Evolutionary conservation across 2,113 vertebrate genomes (phyloP), one percentile per base, ranked within the genome.

Genomic region (Dinomys branickii): DNA sequence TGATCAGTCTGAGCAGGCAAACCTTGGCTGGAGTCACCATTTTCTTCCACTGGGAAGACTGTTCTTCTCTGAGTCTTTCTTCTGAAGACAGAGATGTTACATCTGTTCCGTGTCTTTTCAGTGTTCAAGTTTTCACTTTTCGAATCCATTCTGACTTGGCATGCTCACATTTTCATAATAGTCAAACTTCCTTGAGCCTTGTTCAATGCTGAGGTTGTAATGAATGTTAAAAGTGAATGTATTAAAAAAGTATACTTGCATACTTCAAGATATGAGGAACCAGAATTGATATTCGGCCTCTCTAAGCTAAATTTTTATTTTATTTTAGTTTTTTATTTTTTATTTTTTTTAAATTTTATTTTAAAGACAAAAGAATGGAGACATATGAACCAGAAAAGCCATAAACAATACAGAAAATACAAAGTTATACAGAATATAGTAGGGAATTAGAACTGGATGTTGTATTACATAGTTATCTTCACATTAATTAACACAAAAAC

Each of bases 221-320:
- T 92, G 78, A 95, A 93, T 73, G 24, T 73, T 94, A 54, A 92
- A 94, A 90, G 81, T 69, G 54, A 92, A 95, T 71, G 77, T 83
- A 81, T 38, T 38, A 47, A 58, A 69, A 82, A 81, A 65, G 35
- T 90, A 54, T 50, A 65, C 67, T 80, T 13, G 16, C 71, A 61
- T 38, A 84, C 38, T 96, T 91, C 30, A 93, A 95, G 85, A 85
- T 73, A 85, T 58, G 20, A 96, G 75, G 33, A 90, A 61, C 17
- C n/a, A 81, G 22, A 88, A 92, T 19, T 90, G 69, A 92, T 65
- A 94, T 50, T 63, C 7, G 58, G 47, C 30, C 20, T 92, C 56
- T 92, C n/a, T 82, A 86, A 82, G 82, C 44, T 96, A 84, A 89
- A 95, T 91, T 6, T 50, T 50, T 50, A 50, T n/a, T n/a, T n/a